Evolutionary conservation across 2,888 invertebrate species (phyloP).

Genomic region (Volucella bombylans): DNA sequence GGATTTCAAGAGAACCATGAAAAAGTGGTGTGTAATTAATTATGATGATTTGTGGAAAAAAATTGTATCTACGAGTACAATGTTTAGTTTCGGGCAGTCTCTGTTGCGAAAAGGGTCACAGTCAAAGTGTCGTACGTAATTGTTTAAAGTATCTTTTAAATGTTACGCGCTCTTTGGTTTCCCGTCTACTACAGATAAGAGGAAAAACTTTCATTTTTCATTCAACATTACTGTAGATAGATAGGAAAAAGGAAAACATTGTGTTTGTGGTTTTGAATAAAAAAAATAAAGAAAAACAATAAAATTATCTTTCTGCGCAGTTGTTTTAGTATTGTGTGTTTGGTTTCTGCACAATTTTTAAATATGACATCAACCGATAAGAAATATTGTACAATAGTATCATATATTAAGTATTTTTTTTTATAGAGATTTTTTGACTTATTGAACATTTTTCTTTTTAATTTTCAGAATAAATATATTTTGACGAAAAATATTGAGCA

Average conservation of each 20-base stretch:
- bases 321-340: not conserved
- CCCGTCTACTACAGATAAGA: constrained; percentile 16
- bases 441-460: constrained; percentile 22
- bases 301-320: constrained; percentile 14
- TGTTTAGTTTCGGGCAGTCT: not conserved
- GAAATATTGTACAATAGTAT: not conserved
- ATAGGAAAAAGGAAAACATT: constrained; percentile 30
- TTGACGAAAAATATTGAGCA: constrained; percentile 17
- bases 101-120: not conserved
- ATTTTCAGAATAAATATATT: constrained; percentile 44
- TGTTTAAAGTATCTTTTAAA: constrained; percentile 22
- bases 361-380: constrained; percentile 12
- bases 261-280: constrained; percentile 27
- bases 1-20: too few species aligned
- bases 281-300: not conserved
- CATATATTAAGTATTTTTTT: too few species aligned
- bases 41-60: not conserved
- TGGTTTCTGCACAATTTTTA: not conserved
- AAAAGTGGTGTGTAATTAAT: too few species aligned
- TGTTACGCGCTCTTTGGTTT: constrained; percentile 40
- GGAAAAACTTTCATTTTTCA: constrained; percentile 64
- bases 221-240: constrained; percentile 37
- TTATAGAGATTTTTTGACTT: too few species aligned
- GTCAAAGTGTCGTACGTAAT: not conserved
- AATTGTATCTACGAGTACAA: not conserved